Conservation (phyloP, 2,113 vertebrate species). For the Daubentonia madagascariensis region DNA sequence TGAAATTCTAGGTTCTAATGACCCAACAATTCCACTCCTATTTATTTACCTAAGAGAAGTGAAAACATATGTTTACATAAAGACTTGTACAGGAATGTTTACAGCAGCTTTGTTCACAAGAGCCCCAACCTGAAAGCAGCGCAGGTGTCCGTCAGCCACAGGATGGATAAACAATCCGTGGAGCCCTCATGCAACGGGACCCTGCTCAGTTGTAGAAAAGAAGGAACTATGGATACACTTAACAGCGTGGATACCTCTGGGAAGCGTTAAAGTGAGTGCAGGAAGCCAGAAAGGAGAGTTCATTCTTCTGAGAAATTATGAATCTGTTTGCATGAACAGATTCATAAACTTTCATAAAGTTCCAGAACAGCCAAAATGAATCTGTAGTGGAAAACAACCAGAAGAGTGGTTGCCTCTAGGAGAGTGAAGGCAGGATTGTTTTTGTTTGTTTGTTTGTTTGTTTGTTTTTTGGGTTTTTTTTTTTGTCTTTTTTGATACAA, state of each 20-base stretch:
- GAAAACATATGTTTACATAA: not conserved
- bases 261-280: not conserved
- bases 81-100: not conserved
- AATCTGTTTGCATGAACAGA: not conserved
- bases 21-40: not conserved
- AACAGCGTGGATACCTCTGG: rapidly evolving
- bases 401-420: not conserved
- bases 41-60: not conserved
- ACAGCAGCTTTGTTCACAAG: not conserved
- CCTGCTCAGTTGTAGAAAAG: too few species aligned
- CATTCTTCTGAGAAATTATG: too few species aligned
- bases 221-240: rapidly evolving
- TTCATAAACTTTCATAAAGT: too few species aligned
- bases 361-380: not conserved
- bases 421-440: not conserved
- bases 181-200: too few species aligned
- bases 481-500: too few species aligned
- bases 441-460: too few species aligned
- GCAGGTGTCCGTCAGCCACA: not conserved
- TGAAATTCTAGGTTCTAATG: not conserved
- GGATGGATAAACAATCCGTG: not conserved
- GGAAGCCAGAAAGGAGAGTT: not conserved
- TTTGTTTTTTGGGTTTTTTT: too few species aligned
- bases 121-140: not conserved
- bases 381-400: not conserved